These are phyloP conservation scores for Tenualosa ilisha DNA, from an alignment of 2,797 vertebrate genomes.

Conservation along the genomic window DNA sequence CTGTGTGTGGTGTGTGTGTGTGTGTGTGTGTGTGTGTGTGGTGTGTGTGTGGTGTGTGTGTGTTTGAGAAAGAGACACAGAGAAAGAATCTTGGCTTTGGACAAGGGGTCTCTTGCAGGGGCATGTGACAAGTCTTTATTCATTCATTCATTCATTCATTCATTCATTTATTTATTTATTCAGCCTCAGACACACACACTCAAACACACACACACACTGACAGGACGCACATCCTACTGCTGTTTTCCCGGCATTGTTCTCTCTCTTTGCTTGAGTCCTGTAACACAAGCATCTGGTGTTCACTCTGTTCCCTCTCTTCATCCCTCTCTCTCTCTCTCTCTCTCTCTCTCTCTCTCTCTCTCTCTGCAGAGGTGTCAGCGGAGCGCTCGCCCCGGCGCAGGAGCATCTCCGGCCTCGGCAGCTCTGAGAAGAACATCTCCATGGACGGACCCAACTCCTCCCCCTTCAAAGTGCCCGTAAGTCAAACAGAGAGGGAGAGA, in stretches of 20 bases:
- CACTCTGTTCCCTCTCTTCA: background rate
- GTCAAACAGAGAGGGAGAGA: conserved; percentile 41
- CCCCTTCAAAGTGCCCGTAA: conserved; percentile 94
- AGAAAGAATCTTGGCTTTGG: background rate
- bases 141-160: background rate
- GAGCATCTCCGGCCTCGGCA: conserved; percentile 91
- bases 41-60: background rate
- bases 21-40: too few species aligned
- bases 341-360: conserved; percentile 25
- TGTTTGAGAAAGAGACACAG: too few species aligned
- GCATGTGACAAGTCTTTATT: background rate
- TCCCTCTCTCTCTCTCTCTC: background rate
- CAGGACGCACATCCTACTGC: background rate
- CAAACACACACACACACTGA: background rate
- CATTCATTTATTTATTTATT: background rate
- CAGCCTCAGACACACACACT: background rate
- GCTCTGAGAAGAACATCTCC: conserved; percentile 84
- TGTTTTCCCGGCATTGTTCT: background rate
- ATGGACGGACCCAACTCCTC: conserved; percentile 87
- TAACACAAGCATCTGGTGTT: conserved; percentile 10
- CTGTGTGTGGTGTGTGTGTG: too few species aligned
- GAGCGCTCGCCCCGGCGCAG: conserved; percentile 92
- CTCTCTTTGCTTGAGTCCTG: background rate
- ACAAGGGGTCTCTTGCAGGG: background rate
- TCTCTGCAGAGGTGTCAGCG: conserved; percentile 81